Conservation (phyloP, 2,888 invertebrate species). For the Thumatha senex region DNA sequence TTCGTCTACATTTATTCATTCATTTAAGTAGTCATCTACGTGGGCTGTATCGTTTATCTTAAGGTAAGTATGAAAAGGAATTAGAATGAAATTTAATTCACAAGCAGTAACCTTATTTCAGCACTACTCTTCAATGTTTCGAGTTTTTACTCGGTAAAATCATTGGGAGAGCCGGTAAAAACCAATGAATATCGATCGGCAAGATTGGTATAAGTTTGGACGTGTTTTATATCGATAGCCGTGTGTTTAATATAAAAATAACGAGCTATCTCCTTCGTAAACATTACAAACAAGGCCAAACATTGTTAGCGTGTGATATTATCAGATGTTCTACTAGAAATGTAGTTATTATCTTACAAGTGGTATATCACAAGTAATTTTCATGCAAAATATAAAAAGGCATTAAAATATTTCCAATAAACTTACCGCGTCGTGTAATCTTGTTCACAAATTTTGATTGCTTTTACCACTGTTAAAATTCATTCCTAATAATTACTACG, state of each 20-base stretch:
- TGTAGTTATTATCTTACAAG: conserved; percentile 16
- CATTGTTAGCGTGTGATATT: conserved; percentile 23
- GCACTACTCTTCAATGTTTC: too few species aligned
- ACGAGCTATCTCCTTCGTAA: conserved; percentile 32
- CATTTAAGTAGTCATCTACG: too few species aligned
- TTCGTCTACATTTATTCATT: too few species aligned
- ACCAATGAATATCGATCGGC: conserved; percentile 26
- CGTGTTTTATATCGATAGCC: conserved; percentile 13
- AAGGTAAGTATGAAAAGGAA: too few species aligned
- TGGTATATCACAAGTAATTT: not conserved
- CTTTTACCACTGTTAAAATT: conserved; percentile 10
- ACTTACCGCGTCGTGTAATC: conserved; percentile 19
- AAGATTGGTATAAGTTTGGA: conserved; percentile 23
- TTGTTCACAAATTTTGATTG: not conserved
- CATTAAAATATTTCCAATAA: not conserved
- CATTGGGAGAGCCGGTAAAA: not conserved
- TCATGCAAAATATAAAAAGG: not conserved
- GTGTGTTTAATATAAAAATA: conserved; percentile 38
- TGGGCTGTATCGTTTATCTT: too few species aligned
- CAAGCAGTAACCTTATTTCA: too few species aligned
- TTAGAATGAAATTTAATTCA: too few species aligned
- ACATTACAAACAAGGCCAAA: conserved; percentile 37
- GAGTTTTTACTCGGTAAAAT: too few species aligned
- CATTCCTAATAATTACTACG: conserved; percentile 10
- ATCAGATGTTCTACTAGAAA: conserved; percentile 16